Base-by-base conservation (phyloP, 2,113 vertebrate genomes). In the Chaetorhynchus papuensis region DNA sequence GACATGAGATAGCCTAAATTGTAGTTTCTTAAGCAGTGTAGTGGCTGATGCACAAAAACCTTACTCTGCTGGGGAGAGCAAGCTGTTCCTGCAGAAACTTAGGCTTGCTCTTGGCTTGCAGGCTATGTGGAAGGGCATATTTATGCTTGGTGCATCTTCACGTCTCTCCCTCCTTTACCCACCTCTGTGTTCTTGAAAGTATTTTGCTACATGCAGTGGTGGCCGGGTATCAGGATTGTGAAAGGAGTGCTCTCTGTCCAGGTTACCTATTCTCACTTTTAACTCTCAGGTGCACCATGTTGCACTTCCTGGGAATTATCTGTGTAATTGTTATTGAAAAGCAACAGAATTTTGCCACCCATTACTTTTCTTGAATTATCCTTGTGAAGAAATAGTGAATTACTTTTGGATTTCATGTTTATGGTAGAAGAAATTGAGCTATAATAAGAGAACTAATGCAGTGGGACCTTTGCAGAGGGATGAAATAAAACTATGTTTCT, bases 1-100 rank as follows among this genome's bases (percentile, higher is more conserved):
- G 82, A 20, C 3, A 10, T 54, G n/a, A 85, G 15, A 12, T 57
- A 42, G 3, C 17, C 30, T n/a, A 31, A 83, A 64, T 41, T 21
- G 2, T 8, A 44, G 65, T 68, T 80, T 75, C 26, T 74, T 53
- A 41, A 30, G 37, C 12, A 14, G 7, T 44, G 1, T 44, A 37
- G 22, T 45, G 45, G 18, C 44, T 74, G 39, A 71, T 81, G 27
- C 1, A 19, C 13, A n/a, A 39, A 69, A 85, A 10, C 19, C 6
- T 19, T 18, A 2, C 1, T 3, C 20, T 71, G 0, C 5, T 35
- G 53, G 9, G 23, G 24, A 49, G 41, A 72, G 7, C 49, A 59
- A 13, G 28, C 19, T 61, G 24, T 91, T 87, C 16, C 41, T 53
- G 61, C 37, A 61, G 59, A 76, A 87, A n/a, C 35, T 22, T 56